Evolutionary conservation across 2,888 invertebrate genomes (phyloP), one percentile per base, ranked within the genome.

Genomic region (Thymelicus acteon): DNA sequence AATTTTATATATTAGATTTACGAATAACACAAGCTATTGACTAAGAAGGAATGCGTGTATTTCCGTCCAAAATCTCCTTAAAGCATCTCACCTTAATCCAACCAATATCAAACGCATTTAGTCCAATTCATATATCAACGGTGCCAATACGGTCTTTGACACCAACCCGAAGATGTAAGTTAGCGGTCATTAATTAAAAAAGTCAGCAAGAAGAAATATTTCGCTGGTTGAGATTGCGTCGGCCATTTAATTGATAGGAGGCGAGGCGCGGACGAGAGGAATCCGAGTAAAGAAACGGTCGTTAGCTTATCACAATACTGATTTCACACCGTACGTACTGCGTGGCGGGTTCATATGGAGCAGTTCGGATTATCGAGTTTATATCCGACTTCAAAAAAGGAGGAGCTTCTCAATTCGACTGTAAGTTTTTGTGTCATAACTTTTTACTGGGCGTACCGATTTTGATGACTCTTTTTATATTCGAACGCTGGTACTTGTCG

Each of bases 221-320:
- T 81, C 77, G 78, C 78, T 73, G 72, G 62, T 67, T 68, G 79
- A 91, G 92, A 92, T 92, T 85, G 89, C 83, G 85, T 79, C 85
- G 81, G 78, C 82, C 85, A 82, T 89, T 90, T 90, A 91, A 92
- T 92, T 92, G 92, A 92, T 92, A 92, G 85, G 80, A 69, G 40
- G 39, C 70, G 70, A 60, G 63, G 62, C 63, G 69, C 49, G 70
- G 80, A 77, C 79, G 82, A 78, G 80, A 79, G 84, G 88, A 84
- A 85, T 84, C 85, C 89, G 79, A 83, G 82, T 83, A 82, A 83
- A 82, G 85, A 82, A 84, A 87, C 69, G 69, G 69, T 69, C 69
- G 69, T 69, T 69, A 88, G 86, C 88, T 91, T 93, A 93, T 93
- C 92, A 89, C 82, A 80, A 83, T 84, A 85, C 85, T 84, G 89